These are phyloP conservation scores for Sardina pilchardus DNA, from an alignment of 2,113 vertebrate genomes.

Conservation along the genomic window DNA sequence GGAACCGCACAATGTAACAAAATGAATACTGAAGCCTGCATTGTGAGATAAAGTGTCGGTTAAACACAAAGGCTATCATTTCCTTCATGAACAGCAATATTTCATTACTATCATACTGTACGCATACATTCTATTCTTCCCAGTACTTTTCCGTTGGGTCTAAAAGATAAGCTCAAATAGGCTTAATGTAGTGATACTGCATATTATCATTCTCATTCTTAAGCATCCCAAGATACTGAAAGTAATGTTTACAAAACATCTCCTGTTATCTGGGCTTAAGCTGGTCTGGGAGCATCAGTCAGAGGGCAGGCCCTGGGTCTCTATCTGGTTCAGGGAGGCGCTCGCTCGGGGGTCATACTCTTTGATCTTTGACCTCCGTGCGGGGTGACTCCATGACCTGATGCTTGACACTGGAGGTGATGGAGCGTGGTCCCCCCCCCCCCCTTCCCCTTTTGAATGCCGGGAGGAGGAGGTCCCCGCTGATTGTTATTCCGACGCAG, in stretches of 20 bases:
- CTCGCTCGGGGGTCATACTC: background rate
- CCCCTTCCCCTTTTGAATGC: background rate
- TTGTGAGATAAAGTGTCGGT: background rate
- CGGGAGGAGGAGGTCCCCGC: background rate
- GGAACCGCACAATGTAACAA: background rate
- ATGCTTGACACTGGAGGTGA: constrained; percentile 16
- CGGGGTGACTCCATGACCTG: background rate
- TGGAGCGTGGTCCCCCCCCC: background rate
- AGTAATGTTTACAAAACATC: constrained; percentile 6
- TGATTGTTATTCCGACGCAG: background rate
- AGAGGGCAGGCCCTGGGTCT: background rate
- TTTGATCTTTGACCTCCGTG: background rate
- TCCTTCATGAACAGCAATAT: background rate
- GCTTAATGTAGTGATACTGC: background rate
- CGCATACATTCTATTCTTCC: background rate
- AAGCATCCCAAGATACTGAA: background rate
- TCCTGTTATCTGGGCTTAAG: background rate
- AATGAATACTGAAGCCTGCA: background rate
- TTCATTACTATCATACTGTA: background rate
- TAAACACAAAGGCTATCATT: background rate
- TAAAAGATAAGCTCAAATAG: background rate
- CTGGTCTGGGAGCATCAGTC: background rate
- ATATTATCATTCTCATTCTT: background rate
- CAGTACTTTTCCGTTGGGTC: background rate
- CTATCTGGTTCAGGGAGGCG: background rate